phyloP scores from a whole-genome alignment of 2,888 invertebrate species.

The Nemotelus pantherinus region DNA sequence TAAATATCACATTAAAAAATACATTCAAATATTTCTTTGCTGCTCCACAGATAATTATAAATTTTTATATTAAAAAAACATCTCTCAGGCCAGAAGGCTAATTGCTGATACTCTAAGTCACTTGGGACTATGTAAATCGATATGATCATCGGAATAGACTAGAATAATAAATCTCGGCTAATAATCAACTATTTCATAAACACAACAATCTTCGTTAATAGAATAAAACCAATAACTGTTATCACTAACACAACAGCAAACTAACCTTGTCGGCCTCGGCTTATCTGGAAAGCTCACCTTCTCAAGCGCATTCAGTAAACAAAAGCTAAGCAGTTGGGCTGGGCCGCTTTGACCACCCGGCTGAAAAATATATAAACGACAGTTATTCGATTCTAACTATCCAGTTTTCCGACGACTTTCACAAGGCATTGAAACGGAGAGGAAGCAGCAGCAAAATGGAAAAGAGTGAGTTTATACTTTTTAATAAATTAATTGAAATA shows the following conservation, averaged over 20 bases:
- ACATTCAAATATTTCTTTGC: too few species aligned
- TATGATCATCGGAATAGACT: conserved; percentile 2
- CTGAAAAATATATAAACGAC: conserved; percentile 19
- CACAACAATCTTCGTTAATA: neutral
- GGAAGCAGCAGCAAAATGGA: conserved; percentile 24
- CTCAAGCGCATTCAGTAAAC: conserved; percentile 40
- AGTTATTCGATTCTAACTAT: neutral
- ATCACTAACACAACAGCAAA: conserved; percentile 2
- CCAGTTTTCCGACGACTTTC: conserved; percentile 26
- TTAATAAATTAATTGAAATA: conserved; percentile 46
- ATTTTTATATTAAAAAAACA: too few species aligned
- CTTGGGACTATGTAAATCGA: neutral
- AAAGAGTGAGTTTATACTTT: conserved; percentile 10
- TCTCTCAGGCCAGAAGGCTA: too few species aligned
- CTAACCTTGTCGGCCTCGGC: conserved; percentile 2
- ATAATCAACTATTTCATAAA: neutral
- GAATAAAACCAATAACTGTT: neutral
- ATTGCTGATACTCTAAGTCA: too few species aligned
- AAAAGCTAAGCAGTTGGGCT: conserved; percentile 1
- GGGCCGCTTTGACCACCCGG: neutral
- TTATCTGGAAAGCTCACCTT: conserved; percentile 37
- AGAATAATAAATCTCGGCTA: conserved; percentile 1
- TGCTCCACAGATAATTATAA: too few species aligned
- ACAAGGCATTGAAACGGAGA: neutral
- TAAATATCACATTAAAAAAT: too few species aligned